These are phyloP conservation scores for Dasyprocta punctata DNA, from an alignment of 2,113 vertebrate genomes.

Conservation along the genomic window DNA sequence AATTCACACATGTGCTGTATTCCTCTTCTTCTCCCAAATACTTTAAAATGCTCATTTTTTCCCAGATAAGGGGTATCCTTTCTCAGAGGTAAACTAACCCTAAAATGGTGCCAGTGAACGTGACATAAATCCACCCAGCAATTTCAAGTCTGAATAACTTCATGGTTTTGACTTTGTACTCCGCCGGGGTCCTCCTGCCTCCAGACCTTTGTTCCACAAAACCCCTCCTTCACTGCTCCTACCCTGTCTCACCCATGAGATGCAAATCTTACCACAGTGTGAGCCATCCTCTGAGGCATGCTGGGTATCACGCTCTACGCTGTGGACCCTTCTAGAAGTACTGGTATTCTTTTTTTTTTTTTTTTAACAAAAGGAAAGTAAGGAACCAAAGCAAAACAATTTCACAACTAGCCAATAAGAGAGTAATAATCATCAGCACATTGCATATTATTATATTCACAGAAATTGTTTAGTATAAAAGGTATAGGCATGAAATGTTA, in stretches of 20 bases:
- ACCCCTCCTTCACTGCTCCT: not conserved
- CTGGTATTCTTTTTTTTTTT: not conserved
- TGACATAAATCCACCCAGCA: conserved; percentile 61
- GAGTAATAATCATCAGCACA: too few relatives aligned
- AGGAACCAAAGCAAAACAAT: too few relatives aligned
- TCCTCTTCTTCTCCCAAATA: not conserved
- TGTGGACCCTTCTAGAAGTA: not conserved
- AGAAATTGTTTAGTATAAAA: too few relatives aligned
- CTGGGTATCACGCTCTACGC: not conserved
- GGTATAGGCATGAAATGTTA: too few relatives aligned
- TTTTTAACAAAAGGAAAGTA: too few relatives aligned
- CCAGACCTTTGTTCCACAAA: not conserved
- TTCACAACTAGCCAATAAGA: too few relatives aligned
- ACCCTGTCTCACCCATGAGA: not conserved
- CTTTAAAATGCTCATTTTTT: not conserved
- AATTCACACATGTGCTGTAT: not conserved
- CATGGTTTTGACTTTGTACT: conserved; percentile 2
- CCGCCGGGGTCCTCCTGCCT: not conserved
- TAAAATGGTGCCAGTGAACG: not conserved
- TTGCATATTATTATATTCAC: too few relatives aligned
- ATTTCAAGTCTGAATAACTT: conserved; percentile 7
- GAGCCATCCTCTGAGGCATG: not conserved
- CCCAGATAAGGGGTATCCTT: conserved; percentile 49
- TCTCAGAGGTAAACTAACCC: not conserved
- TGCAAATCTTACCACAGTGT: not conserved